Evolutionary conservation across 2,888 invertebrate genomes (phyloP).

Genomic region (Xestoiulus laeticollis): DNA sequence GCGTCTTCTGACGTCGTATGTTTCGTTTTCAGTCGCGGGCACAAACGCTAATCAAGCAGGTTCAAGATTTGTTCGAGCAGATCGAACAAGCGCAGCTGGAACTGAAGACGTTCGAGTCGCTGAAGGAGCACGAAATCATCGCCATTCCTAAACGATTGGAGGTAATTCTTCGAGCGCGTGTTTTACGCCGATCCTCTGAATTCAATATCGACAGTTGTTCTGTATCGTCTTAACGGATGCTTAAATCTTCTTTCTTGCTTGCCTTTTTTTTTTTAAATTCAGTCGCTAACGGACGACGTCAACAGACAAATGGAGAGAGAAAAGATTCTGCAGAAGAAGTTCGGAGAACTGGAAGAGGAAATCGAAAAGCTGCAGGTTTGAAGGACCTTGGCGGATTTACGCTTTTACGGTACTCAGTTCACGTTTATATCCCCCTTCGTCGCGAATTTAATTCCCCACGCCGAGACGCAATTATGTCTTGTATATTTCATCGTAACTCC

Average conservation of each 20-base stretch:
- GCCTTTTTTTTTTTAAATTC: no score
- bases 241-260: neutral
- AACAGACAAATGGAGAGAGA: constrained; percentile 52
- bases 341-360: constrained; percentile 36
- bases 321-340: constrained; percentile 48
- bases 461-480: no score
- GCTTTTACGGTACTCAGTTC: no score
- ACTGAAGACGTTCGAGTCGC: constrained; percentile 86
- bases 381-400: neutral
- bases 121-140: constrained; percentile 84
- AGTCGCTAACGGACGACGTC: constrained; percentile 52
- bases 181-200: neutral
- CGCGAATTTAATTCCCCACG: no score
- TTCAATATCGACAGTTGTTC: neutral
- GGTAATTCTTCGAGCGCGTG: constrained; percentile 65
- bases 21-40: constrained; percentile 72
- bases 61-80: constrained; percentile 86
- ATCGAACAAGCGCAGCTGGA: constrained; percentile 90
- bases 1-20: neutral
- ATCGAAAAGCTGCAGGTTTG: neutral
- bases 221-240: neutral
- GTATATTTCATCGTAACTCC: no score
- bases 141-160: constrained; percentile 91
- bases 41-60: constrained; percentile 86
- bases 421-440: no score